Conservation (phyloP, 2,797 vertebrate genomes). For the Staurois parvus region DNA sequence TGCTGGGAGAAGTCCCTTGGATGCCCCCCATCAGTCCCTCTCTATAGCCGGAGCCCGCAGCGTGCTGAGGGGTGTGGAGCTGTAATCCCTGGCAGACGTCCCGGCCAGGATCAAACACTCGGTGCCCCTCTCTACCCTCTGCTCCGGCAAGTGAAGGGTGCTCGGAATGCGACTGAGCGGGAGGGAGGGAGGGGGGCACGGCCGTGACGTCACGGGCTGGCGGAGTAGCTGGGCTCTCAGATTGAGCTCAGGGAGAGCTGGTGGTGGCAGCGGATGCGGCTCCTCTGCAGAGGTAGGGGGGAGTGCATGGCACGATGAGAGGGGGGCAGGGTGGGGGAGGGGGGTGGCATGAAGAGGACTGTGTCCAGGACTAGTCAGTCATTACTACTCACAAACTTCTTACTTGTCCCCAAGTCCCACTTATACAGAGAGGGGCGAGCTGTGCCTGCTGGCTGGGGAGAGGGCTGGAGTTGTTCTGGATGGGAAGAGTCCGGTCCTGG, state of each 20-base stretch:
- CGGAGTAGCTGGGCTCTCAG: constrained; percentile 26
- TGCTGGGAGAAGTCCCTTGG: background rate
- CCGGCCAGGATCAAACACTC: constrained; percentile 27
- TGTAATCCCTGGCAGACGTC: constrained; percentile 43
- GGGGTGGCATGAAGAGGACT: background rate
- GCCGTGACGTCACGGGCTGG: constrained; percentile 52
- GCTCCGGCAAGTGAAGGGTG: constrained; percentile 35
- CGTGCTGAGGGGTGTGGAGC: constrained; percentile 33
- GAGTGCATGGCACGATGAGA: constrained; percentile 20
- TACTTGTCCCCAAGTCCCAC: too few relatives aligned
- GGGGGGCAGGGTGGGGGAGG: background rate
- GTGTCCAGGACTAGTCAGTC: too few relatives aligned
- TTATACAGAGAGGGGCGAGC: too few relatives aligned
- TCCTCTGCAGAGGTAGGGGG: constrained; percentile 34
- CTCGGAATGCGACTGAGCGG: constrained; percentile 1
- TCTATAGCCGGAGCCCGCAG: constrained; percentile 29
- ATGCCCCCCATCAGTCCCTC: constrained; percentile 37
- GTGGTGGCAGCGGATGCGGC: constrained; percentile 7
- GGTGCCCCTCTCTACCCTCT: constrained; percentile 6
- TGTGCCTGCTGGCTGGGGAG: too few relatives aligned
- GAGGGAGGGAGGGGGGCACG: constrained; percentile 35
- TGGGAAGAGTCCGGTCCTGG: too few relatives aligned
- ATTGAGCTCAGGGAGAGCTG: constrained; percentile 36
- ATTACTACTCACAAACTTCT: too few relatives aligned
- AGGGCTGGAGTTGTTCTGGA: too few relatives aligned